Conservation (phyloP, 2,888 invertebrate genomes). For the Hololepta plana region DNA sequence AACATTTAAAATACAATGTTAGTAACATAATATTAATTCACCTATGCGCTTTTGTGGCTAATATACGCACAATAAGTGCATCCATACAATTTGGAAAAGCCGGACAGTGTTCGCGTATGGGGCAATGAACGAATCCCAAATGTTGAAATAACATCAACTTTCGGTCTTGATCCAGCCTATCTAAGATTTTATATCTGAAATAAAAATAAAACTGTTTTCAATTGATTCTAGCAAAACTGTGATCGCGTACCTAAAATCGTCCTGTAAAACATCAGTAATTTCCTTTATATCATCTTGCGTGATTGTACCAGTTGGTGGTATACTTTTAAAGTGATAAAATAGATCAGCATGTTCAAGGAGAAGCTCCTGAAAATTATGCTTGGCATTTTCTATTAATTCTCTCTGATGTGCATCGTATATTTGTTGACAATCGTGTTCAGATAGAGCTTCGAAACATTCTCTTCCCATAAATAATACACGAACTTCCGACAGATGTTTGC, state of each 20-base stretch:
- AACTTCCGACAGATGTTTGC: constrained; percentile 83
- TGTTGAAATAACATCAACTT: constrained; percentile 90
- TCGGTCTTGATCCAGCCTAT: constrained; percentile 85
- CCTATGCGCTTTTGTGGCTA: constrained; percentile 48
- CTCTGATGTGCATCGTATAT: constrained; percentile 90
- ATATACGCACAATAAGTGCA: constrained; percentile 51
- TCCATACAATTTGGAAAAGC: constrained; percentile 73
- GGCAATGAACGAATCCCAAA: constrained; percentile 88
- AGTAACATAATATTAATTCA: constrained; percentile 13
- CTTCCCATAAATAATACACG: constrained; percentile 83
- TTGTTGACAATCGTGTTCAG: constrained; percentile 75
- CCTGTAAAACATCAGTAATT: constrained; percentile 79
- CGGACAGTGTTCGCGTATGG: constrained; percentile 86
- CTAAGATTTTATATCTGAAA: constrained; percentile 76
- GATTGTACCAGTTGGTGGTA: constrained; percentile 75
- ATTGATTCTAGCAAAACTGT: neutral
- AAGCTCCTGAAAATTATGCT: constrained; percentile 83
- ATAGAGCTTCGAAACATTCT: constrained; percentile 82
- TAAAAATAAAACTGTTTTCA: constrained; percentile 1
- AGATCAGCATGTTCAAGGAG: constrained; percentile 82
- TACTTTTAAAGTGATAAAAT: constrained; percentile 83
- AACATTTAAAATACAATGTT: too few relatives aligned
- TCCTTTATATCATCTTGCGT: constrained; percentile 89
- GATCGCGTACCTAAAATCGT: constrained; percentile 60
- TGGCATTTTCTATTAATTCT: constrained; percentile 74